These are phyloP conservation scores for Ranitomeya imitator DNA, from an alignment of 2,113 vertebrate species.

Conservation along the genomic window DNA sequence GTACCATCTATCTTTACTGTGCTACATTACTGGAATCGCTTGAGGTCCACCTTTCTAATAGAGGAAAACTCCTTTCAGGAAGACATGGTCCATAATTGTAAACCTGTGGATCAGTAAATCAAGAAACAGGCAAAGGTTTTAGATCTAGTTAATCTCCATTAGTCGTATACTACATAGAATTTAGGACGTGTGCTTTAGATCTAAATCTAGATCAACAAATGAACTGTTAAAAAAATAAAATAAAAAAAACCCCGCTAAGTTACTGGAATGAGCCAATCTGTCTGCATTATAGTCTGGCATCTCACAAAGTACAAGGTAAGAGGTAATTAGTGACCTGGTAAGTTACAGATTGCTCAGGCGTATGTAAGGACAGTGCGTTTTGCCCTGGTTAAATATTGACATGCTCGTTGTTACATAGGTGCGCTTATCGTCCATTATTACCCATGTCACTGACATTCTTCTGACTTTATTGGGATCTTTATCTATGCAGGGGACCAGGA, in stretches of 20 bases:
- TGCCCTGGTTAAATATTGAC: constrained; percentile 17
- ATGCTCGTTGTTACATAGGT: neutral
- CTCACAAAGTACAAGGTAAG: constrained; percentile 54
- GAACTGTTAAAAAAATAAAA: neutral
- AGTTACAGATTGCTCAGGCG: constrained; percentile 6
- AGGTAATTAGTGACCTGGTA: constrained; percentile 4
- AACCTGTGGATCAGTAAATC: no score
- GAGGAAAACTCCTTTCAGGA: no score
- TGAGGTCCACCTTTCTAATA: no score
- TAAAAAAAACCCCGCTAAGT: neutral
- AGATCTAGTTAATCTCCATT: no score
- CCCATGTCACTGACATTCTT: neutral
- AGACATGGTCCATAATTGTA: no score
- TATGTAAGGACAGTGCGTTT: neutral
- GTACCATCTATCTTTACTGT: no score
- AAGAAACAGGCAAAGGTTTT: no score
- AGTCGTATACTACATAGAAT: no score
- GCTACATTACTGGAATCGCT: no score
- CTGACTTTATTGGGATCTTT: neutral
- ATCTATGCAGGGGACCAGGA: no score
- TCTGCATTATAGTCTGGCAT: neutral
- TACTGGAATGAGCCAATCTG: neutral
- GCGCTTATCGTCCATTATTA: neutral
- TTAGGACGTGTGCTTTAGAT: neutral
- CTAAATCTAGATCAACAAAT: neutral